Evolutionary conservation across 2,113 vertebrate genomes (phyloP).

Genomic region (Benitochromis conjunctus): DNA sequence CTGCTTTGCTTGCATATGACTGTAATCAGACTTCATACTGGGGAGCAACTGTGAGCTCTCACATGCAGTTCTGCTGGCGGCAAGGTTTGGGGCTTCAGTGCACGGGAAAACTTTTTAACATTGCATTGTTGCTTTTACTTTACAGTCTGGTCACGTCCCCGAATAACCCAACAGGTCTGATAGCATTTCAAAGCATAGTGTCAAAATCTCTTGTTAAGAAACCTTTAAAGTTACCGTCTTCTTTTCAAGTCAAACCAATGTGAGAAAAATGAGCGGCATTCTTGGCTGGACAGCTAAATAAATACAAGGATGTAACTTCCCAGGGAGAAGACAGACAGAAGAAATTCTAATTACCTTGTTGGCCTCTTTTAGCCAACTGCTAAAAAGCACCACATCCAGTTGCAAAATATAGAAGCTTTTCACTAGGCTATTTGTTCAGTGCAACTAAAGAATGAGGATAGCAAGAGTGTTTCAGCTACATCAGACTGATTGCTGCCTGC

Average conservation of each 20-base stretch:
- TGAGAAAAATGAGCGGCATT: not conserved
- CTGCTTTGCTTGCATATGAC: not conserved
- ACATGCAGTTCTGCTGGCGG: not conserved
- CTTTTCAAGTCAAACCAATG: not conserved
- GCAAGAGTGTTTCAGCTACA: not conserved
- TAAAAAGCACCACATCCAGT: not conserved
- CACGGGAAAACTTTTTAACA: not conserved
- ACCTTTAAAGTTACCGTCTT: not conserved
- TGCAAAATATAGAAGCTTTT: conserved; percentile 9
- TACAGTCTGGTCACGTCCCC: not conserved
- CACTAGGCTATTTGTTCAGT: not conserved
- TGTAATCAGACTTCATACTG: not conserved
- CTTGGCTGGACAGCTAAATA: not conserved
- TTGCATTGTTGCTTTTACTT: not conserved
- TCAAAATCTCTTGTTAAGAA: not conserved
- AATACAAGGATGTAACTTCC: not conserved
- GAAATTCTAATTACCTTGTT: not conserved
- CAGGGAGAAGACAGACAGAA: not conserved
- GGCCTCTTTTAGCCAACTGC: not conserved
- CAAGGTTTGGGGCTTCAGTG: not conserved
- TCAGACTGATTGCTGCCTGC: conserved; percentile 7
- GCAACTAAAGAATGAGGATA: not conserved
- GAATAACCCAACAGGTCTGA: not conserved
- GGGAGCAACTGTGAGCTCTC: not conserved
- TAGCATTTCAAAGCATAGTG: conserved; percentile 11